phyloP scores from a whole-genome alignment of 2,797 vertebrate species.

The Sebastes trivittatus region DNA sequence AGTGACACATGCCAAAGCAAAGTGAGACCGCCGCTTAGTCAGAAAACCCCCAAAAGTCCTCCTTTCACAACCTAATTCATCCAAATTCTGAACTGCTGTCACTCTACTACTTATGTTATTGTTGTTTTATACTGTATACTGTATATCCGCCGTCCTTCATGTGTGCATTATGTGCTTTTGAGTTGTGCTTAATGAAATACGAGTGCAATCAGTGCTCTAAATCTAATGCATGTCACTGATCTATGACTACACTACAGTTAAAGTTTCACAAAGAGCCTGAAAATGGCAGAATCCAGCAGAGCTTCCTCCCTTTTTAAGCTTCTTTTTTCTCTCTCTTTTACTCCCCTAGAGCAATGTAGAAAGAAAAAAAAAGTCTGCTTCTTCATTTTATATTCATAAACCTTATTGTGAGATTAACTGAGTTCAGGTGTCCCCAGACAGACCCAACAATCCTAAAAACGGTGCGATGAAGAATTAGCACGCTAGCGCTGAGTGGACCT shows the following conservation, averaged over 20 bases:
- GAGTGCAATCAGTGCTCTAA: constrained; percentile 71
- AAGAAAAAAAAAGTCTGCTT: constrained; percentile 12
- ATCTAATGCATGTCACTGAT: constrained; percentile 56
- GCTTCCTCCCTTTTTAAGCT: not conserved
- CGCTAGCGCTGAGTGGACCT: not conserved
- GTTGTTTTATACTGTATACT: constrained; percentile 4
- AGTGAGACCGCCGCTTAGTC: constrained; percentile 43
- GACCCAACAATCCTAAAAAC: constrained; percentile 7
- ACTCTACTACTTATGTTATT: not conserved
- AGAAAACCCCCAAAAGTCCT: not conserved
- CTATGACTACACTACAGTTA: constrained; percentile 60
- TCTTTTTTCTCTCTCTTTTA: not conserved
- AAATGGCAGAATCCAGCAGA: constrained; percentile 29
- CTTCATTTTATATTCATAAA: constrained; percentile 32
- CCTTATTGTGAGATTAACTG: constrained; percentile 1
- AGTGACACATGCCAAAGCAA: constrained; percentile 68
- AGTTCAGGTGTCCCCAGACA: constrained; percentile 16
- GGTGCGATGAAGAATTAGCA: constrained; percentile 6
- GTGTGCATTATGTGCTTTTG: constrained; percentile 73
- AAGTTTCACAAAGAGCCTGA: constrained; percentile 46
- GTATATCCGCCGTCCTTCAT: not conserved
- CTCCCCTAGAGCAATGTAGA: not conserved
- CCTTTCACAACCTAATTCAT: not conserved
- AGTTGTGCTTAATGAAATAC: constrained; percentile 79
- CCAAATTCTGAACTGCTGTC: not conserved